Percentiles rank a stretch among this genome's conserved stretches.
Evolutionary conservation across 2,113 vertebrate genomes (phyloP).

Genomic region (Pampusana beccarii): DNA sequence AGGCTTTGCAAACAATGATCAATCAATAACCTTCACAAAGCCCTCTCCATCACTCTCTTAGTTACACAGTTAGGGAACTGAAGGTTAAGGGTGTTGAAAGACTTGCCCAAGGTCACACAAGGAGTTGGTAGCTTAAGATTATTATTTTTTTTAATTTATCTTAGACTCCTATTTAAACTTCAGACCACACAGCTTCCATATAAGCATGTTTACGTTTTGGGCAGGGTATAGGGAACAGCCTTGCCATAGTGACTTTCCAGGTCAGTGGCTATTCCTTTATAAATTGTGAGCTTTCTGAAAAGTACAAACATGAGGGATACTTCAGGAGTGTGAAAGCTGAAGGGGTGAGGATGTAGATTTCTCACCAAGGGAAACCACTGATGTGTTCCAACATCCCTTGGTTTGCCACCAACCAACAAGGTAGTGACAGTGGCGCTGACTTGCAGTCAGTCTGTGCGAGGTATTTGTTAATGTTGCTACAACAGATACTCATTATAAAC

Average conservation of each 20-base stretch:
- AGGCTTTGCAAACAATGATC: conserved; percentile 17
- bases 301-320: conserved; percentile 28
- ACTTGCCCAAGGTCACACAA: background rate
- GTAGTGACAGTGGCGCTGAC: conserved; percentile 18
- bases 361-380: conserved; percentile 58
- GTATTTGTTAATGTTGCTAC: conserved; percentile 63
- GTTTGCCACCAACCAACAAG: conserved; percentile 65
- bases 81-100: conserved; percentile 6
- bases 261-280: conserved; percentile 56
- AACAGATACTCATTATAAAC: conserved; percentile 76
- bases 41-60: background rate
- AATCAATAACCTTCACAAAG: conserved; percentile 27
- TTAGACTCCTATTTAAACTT: background rate
- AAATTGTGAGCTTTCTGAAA: conserved; percentile 35
- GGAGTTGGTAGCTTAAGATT: background rate
- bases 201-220: conserved; percentile 44
- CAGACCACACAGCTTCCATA: background rate
- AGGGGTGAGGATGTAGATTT: conserved; percentile 40
- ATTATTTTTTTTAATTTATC: background rate
- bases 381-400: conserved; percentile 41
- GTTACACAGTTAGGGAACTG: background rate
- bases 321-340: conserved; percentile 38
- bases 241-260: conserved; percentile 55
- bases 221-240: conserved; percentile 29
- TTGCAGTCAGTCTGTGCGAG: conserved; percentile 31